Evolutionary conservation across 2,113 vertebrate genomes (phyloP), one percentile per base, ranked within the genome.

Genomic region (Chlorodrepanis virens): DNA sequence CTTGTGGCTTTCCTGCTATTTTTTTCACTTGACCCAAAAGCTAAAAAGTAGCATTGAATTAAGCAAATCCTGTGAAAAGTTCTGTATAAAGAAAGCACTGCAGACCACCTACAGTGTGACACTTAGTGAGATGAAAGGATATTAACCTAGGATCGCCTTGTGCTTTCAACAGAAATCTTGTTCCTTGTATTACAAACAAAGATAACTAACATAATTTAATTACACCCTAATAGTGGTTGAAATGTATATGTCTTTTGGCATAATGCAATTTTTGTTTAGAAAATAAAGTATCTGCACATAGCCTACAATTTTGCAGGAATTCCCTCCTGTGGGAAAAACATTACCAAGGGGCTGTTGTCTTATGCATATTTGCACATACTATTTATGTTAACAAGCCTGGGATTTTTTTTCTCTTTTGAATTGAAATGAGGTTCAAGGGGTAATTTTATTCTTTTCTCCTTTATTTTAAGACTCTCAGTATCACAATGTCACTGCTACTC

Each of bases 241-340:
- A 85, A 89, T 97, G 50, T 89, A 64, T 90, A 90, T 50, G 65
- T 97, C 96, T 96, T 88, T 86, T 86, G 90, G 96, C 88, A 89
- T 93, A 95, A 95, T 87, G 79, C 72, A 90, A 90, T 95, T 97
- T 96, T 87, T 97, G 92, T 96, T 97, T 96, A 94, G 96, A 96
- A 96, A 97, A 96, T 90, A 92, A 93, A 76, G 88, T 93, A 72
- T 90, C 65, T 89, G 69, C 68, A 68, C 69, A 88, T 44, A 93
- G 90, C 89, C 64, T 90, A 87, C 76, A 89, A 69, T 92, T 90
- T 88, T 93, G 56, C 64, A 93, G 94, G 93, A 97, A 96, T 96
- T 94, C 94, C 60, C 93, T 95, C 68, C 56, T 96, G 88, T 96
- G 94, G 94, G 94, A 96, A 96, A 92, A 95, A 84, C 65, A 65